These are phyloP conservation scores for Apis florea DNA, from an alignment of 1,140 invertebrate genomes.

Conservation along the genomic window DNA sequence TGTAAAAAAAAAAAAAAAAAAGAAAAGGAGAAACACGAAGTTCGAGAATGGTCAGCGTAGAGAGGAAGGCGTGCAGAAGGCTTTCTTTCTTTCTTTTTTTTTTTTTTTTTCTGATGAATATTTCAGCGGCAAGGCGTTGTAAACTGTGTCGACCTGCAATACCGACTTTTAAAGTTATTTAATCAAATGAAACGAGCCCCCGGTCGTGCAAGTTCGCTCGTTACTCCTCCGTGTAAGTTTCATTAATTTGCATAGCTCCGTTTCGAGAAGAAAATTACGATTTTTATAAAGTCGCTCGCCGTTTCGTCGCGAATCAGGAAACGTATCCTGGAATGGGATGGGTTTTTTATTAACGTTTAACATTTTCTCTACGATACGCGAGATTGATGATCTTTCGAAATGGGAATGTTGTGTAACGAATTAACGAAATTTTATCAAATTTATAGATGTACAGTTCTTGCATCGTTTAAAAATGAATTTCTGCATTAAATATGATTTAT, in stretches of 20 bases:
- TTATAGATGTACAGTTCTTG: too few species aligned
- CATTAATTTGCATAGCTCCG: conserved; percentile 31
- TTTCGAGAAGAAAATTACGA: neutral
- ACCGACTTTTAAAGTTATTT: conserved; percentile 40
- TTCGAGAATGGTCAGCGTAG: conserved; percentile 31
- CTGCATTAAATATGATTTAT: too few species aligned
- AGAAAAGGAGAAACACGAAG: conserved; percentile 17
- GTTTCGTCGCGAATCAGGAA: neutral
- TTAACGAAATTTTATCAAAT: too few species aligned
- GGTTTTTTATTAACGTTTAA: too few species aligned
- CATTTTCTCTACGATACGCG: too few species aligned
- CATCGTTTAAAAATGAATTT: too few species aligned
- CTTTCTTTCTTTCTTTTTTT: neutral
- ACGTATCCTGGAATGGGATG: neutral
- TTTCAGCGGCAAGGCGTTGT: conserved; percentile 34
- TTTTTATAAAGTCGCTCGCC: neutral
- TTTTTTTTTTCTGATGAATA: conserved; percentile 41
- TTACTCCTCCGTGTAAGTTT: conserved; percentile 22
- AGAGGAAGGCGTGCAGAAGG: neutral
- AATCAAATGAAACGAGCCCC: conserved; percentile 38
- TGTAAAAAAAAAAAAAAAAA: too few species aligned
- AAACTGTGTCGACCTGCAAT: conserved; percentile 37
- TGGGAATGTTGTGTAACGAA: too few species aligned
- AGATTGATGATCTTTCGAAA: too few species aligned
- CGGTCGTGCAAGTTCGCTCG: conserved; percentile 7